Base-by-base conservation (phyloP, 2,113 vertebrate genomes). In the Scortum barcoo region DNA sequence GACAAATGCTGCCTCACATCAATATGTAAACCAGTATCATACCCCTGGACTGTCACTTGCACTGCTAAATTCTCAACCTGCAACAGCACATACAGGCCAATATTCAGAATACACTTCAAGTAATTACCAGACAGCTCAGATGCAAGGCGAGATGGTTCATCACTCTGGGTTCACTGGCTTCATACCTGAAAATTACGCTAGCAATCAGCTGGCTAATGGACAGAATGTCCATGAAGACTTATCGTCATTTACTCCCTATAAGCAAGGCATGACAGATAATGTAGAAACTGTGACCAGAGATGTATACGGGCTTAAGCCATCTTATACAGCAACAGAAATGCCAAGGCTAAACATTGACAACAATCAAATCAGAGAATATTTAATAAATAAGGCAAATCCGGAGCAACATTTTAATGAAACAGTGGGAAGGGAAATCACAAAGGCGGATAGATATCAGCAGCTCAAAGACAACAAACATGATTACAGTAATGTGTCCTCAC, bases 61-160 rank as follows among this genome's bases (percentile, higher is more conserved):
- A 71, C 51, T 70, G 11, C 77, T 38, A 30, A 87, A 76, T 61
- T 71, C 66, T 62, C 88, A 88, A 38, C 70, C 76, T 73, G 22
- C 58, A 62, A 79, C 74, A 79, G 53, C 48, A 44, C 70, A 82
- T 33, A 22, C 56, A 83, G 80, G 71, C 6, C 90, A 86, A 76
- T 56, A 81, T 65, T 62, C 60, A 72, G 74, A 78, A 62, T 74
- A 86, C 80, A 72, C 54, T 54, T 58, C 86, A 81, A 91, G 91
- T 54, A 84, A 89, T 82, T 91, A 89, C 63, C 87, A 91, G 30
- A 75, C 82, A 81, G 90, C 93, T 79, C 91, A 92, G 38, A 84
- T 83, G 50, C 75, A 86, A 71, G 46, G 72, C 11, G 89, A 93
- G 38, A 42, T 76, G 66, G 62, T 75, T 86, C 73, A 83, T 87